Evolutionary conservation across 1,140 invertebrate species (phyloP), one percentile per base, ranked within the genome.

Genomic region (Pseudomyrmex cubaensis): DNA sequence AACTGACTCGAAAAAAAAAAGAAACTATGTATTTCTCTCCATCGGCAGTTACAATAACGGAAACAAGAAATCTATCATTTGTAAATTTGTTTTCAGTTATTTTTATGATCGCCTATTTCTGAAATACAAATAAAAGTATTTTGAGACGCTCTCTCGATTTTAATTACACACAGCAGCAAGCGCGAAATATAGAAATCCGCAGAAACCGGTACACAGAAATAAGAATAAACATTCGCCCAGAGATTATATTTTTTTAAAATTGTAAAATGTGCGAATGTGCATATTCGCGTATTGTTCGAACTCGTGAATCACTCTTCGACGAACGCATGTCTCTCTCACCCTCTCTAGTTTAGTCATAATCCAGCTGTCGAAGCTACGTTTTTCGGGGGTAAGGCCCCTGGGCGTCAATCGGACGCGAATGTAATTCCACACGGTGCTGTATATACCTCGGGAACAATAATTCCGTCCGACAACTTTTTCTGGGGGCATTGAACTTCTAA

Each of bases 351-450:
- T 82, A 69, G 67, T 89, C 85, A 85, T 44, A 85, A 89, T 90
- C 85, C 89, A 90, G 89, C 89, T 90, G 89, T 85, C 83, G 88
- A 87, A 82, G 66, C 56, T 69, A 70, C 62, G 70, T 87, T 89
- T 52, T 90, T 85, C 59, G 83, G 83, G 87, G 87, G 73, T 67
- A 62, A 52, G 63, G 80, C 69, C 87, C 87, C 76, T 76, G 78
- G 61, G 61, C 61, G 69, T 80, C 87, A 69, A 86, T 76, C 61
- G 73, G 57, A 75, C 61, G 87, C 72, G 72, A 12, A n/a, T 56
- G 62, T 82, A 82, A 87, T 85, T 85, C 66, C 22, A 76, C 82
- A 54, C 35, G n/a, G 54, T 9, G 35, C 35, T 35, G 35, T 54
- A 62, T 54, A 62, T 62, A 67, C 73, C 50, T 73, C 72, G 69